Percentiles rank a stretch among this genome's conserved stretches.
Conservation (phyloP, 2,797 vertebrate genomes). For the Threskiornis aethiopicus region DNA sequence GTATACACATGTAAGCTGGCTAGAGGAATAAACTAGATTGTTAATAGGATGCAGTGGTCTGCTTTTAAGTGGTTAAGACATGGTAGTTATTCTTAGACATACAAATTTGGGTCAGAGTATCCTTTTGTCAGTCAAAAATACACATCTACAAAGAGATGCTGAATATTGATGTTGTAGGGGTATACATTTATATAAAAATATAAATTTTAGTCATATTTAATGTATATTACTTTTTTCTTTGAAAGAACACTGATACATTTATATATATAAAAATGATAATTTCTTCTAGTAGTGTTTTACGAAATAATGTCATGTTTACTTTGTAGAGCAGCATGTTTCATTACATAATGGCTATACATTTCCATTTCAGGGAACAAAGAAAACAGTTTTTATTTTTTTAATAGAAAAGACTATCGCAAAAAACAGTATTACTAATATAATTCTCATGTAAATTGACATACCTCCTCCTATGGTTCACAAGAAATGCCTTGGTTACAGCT, state of each 20-base stretch:
- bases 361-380: not conserved
- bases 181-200: not conserved
- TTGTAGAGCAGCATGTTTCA: not conserved
- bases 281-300: not conserved
- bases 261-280: not conserved
- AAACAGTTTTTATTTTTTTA: not conserved
- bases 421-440: not conserved
- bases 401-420: not conserved
- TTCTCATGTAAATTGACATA: not conserved
- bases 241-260: not conserved
- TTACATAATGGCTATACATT: not conserved
- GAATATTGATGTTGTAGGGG: not conserved
- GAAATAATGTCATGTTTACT: not conserved
- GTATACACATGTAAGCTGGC: fast-evolving
- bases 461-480: not conserved
- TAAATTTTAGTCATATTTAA: not conserved
- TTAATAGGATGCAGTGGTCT: not conserved
- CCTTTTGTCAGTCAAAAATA: not conserved
- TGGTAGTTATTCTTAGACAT: not conserved
- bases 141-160: not conserved
- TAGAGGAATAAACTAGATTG: not conserved
- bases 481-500: not conserved
- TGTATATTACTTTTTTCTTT: not conserved
- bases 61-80: not conserved
- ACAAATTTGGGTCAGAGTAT: not conserved